Evolutionary conservation across 2,797 vertebrate genomes (phyloP).

Genomic region (Anabas testudineus): DNA sequence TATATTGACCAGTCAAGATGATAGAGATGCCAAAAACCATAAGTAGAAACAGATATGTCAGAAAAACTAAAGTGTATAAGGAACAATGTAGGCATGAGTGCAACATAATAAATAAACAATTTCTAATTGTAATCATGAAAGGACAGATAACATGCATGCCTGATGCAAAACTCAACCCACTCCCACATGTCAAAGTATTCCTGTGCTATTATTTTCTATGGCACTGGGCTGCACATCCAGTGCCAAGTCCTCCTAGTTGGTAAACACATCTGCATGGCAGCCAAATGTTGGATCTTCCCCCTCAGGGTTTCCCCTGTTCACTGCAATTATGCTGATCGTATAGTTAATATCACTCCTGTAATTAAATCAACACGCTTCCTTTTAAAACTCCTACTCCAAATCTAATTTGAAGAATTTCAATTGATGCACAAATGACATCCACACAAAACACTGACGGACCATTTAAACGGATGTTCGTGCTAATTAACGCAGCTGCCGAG

Average conservation of each 20-base stretch:
- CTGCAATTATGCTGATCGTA: conserved; percentile 5
- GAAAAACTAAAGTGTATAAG: background rate
- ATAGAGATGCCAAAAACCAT: conserved; percentile 5
- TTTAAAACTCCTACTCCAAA: background rate
- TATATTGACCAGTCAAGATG: no score
- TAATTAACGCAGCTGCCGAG: background rate
- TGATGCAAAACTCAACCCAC: background rate
- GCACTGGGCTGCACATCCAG: conserved; percentile 12
- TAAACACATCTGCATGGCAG: conserved; percentile 56
- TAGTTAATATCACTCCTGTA: background rate
- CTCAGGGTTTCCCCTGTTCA: conserved; percentile 39
- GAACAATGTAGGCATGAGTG: background rate
- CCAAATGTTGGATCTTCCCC: conserved; percentile 43
- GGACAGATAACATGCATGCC: background rate
- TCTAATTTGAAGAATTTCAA: background rate
- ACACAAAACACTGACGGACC: conserved; percentile 4
- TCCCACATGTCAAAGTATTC: background rate
- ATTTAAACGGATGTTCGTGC: background rate
- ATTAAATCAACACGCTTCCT: background rate
- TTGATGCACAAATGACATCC: conserved; percentile 13
- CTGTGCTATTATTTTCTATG: conserved; percentile 3
- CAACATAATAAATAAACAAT: background rate
- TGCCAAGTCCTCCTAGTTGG: conserved; percentile 52
- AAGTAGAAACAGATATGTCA: background rate
- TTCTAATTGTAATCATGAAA: background rate